A percentile compares a stretch with the other conserved stretches of the same genome.
These are phyloP conservation scores for Lamellibrachia columna DNA, from an alignment of 2,888 invertebrate genomes.

Conservation along the genomic window DNA sequence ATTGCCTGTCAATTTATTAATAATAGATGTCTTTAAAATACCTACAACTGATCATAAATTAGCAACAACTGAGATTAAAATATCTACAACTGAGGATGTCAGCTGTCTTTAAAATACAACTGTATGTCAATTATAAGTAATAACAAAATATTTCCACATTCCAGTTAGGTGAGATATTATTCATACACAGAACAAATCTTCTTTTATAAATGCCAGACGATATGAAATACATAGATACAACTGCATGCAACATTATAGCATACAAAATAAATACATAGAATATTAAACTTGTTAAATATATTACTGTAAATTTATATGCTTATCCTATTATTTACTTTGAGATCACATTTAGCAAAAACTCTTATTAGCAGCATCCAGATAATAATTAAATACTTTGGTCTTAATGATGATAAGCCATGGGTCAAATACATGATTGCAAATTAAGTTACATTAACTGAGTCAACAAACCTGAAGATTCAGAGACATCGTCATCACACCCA, in stretches of 20 bases:
- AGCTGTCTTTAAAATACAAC: neutral
- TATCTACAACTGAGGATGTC: neutral
- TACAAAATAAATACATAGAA: neutral
- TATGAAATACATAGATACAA: neutral
- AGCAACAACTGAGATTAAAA: no score
- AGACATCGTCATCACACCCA: slow-evolving; percentile 72
- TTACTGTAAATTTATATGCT: no score
- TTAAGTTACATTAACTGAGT: neutral
- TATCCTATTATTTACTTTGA: no score
- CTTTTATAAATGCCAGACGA: neutral
- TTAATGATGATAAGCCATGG: neutral
- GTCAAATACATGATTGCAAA: neutral
- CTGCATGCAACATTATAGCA: neutral
- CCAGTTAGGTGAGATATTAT: neutral
- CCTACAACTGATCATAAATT: no score
- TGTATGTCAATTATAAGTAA: neutral
- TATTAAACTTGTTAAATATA: neutral
- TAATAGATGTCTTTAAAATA: neutral
- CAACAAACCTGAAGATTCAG: slow-evolving; percentile 53
- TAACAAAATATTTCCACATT: neutral
- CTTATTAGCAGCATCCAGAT: neutral
- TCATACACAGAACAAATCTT: neutral
- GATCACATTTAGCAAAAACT: no score
- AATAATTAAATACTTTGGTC: neutral
- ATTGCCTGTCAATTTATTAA: neutral